Evolutionary conservation across 2,113 vertebrate genomes (phyloP), one percentile per base, ranked within the genome.

Genomic region (Rhynchomys soricoides): DNA sequence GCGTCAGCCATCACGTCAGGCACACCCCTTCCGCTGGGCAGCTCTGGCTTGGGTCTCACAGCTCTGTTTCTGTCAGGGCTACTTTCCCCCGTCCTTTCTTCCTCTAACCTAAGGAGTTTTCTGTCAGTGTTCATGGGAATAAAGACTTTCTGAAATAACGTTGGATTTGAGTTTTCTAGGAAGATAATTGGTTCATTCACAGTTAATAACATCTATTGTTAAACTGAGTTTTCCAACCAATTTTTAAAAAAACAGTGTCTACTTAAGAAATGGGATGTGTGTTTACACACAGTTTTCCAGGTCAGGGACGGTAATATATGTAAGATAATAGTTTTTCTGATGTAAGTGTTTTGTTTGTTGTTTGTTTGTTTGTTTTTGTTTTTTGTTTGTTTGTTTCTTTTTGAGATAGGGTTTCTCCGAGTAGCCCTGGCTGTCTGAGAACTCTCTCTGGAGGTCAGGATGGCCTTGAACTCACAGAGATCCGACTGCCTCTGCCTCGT

Each of bases 51-150:
- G n/a, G 73, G 11, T 92, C 34, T 83, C 87, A 73, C 75, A 74
- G 90, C 66, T 85, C 70, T 68, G 93, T 93, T 71, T 78, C 77
- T 95, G 64, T 26, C 70, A 91, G 21, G 37, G n/a, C 79, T 87
- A 43, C 73, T 83, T 92, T 37, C 10, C 26, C 13, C 13, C 37
- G 31, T 15, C 22, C 17, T 15, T 9, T 2, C 48, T 87, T 26
- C 12, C 40, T 40, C 66, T 93, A 70, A 45, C 57, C 19, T 79
- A 78, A 95, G 75, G 88, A 19, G 2, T 90, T 87, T 77, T 50
- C n/a, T 66, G 62, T 45, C 1, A 6, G 11, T 79, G n/a, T 86
- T 37, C 85, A 4, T 71, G 59, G 55, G 24, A 64, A 64, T 37
- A 59, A 87, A 89, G 75, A 93, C 59, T 57, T 94, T 95, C 75